Evolutionary conservation across 2,888 invertebrate species (phyloP), one percentile per base, ranked within the genome.

Genomic region (Geotrupes spiniger): DNA sequence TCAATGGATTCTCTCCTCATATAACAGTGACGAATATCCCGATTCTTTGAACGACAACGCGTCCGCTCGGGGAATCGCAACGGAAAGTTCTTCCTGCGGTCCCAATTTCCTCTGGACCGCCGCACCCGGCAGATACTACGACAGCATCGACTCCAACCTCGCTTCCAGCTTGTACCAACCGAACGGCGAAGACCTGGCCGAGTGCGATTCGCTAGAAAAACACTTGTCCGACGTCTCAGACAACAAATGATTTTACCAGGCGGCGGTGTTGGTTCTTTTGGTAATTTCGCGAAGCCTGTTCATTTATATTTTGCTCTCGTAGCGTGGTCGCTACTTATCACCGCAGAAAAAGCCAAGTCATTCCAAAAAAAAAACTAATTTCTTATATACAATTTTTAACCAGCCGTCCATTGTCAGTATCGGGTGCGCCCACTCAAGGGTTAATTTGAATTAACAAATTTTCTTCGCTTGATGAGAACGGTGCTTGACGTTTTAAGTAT

Each of bases 101-200:
- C 78, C 74, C 67, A 81, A 74, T 63, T 79, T 73, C 63, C 75
- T 77, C 62, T 84, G 77, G 84, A 73, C 69, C 59, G 51, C 70
- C 59, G 66, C 66, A 6, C 25, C 38, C 14, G 63, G 58, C 44
- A 70, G 71, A 47, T 85, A 82, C 68, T 85, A 84, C 66, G 85
- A 86, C 69, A 85, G 85, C 69, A 83, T 86, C 70, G 81, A 82
- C 66, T 80, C 77, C 36, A 68, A 70, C 44, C 58, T 69, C 56
- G 62, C 62, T 40, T 76, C 74, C 28, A 75, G 74, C 54, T 70
- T 75, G 43, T 76, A 74, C 59, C 74, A 74, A 42, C 65, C 68
- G 36, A 63, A 73, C 43, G 76, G 77, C 26, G 80, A 80, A 56
- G 79, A 76, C 5, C 64, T 80, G 55, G 79, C 80, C 31, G 80